Conservation (phyloP, 2,797 vertebrate species). For the Ctenosaura bakeri region DNA sequence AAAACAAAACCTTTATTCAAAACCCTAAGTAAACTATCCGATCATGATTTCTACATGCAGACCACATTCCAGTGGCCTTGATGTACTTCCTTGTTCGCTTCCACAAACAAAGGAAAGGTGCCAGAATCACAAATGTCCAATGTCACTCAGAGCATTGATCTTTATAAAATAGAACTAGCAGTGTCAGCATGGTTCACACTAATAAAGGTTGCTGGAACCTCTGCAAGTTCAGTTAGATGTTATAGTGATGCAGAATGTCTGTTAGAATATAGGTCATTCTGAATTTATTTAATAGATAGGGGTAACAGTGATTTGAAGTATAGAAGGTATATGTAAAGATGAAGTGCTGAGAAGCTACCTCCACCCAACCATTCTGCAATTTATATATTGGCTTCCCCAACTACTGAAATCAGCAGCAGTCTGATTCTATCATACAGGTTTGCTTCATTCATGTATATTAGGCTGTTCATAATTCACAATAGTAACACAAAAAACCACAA, state of each 20-base stretch:
- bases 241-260: background rate
- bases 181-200: conserved; percentile 3
- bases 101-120: background rate
- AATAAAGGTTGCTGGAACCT: conserved; percentile 9
- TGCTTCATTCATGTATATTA: background rate
- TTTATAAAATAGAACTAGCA: conserved; percentile 15
- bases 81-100: background rate
- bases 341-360: too few species aligned
- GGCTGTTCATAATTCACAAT: background rate
- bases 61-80: background rate
- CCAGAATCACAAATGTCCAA: background rate
- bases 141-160: background rate
- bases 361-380: background rate
- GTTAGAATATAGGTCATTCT: background rate
- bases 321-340: background rate
- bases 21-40: background rate
- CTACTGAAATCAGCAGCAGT: background rate
- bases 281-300: background rate
- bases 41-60: background rate
- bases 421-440: background rate
- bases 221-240: background rate
- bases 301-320: background rate
- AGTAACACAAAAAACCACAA: background rate
- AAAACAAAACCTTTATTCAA: background rate
- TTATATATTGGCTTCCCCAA: background rate